Percentiles rank a stretch among this genome's conserved stretches.
phyloP scores from a whole-genome alignment of 2,797 vertebrate genomes.

The Atherinosoma microstoma region DNA sequence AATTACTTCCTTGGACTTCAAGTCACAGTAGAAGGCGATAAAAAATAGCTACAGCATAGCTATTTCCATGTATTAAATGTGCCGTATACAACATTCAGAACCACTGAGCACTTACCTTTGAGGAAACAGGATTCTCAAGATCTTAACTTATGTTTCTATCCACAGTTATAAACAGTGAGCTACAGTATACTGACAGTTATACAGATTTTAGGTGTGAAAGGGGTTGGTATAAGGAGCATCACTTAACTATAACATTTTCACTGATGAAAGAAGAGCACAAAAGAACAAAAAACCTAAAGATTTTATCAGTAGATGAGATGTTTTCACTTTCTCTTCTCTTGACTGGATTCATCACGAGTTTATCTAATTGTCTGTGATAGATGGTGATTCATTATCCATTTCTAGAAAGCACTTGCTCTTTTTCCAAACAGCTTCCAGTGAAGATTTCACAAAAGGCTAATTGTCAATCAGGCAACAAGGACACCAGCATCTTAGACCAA shows the following conservation, averaged over 20 bases:
- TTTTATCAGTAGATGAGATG: not conserved
- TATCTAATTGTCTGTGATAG: not conserved
- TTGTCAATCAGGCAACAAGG: not conserved
- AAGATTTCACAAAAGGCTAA: not conserved
- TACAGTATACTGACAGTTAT: not conserved
- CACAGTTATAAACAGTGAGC: not conserved
- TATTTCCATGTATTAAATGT: not conserved
- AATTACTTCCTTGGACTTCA: slow-evolving; percentile 40
- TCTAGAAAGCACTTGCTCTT: not conserved
- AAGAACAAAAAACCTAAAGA: not conserved
- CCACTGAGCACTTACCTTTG: not conserved
- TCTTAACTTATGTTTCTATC: not conserved
- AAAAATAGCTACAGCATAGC: not conserved
- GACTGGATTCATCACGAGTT: not conserved
- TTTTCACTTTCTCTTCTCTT: not conserved
- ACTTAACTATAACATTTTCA: not conserved
- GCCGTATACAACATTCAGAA: not conserved
- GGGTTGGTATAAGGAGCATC: too few species aligned
- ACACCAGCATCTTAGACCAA: not conserved
- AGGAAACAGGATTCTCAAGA: not conserved
- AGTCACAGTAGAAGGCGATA: slow-evolving; percentile 19
- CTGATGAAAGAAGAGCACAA: not conserved
- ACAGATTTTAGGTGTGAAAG: not conserved
- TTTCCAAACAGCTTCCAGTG: not conserved
- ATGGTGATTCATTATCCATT: not conserved